Evolutionary conservation across 2,888 invertebrate species (phyloP).

Genomic region (Beris morrisii): DNA sequence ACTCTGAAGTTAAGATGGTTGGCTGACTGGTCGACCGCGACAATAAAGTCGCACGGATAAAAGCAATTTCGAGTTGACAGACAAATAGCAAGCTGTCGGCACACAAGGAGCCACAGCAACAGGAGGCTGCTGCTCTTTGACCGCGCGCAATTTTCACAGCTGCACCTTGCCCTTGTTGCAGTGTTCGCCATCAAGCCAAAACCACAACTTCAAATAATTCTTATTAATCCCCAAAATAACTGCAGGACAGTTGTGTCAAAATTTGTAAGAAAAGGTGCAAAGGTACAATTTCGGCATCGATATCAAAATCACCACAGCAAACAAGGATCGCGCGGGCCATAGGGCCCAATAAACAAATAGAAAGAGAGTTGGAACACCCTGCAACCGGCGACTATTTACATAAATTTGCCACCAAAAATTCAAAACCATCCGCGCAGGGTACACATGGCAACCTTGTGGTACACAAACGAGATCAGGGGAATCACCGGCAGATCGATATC

Average conservation of each 20-base stretch:
- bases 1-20: constrained; percentile 1
- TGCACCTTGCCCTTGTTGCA: not conserved
- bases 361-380: constrained; percentile 4
- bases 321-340: not conserved
- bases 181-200: not conserved
- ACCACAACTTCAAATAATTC: not conserved
- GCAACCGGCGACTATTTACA: constrained; percentile 21
- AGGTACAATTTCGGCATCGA: constrained; percentile 21
- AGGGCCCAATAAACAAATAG: not conserved
- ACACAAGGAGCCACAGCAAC: not conserved
- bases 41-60: constrained; percentile 11
- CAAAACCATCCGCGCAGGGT: not conserved
- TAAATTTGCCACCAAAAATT: constrained; percentile 20
- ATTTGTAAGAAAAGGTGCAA: constrained; percentile 27
- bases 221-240: constrained; percentile 21
- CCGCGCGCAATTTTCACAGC: not conserved
- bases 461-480: constrained; percentile 14
- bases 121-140: not conserved
- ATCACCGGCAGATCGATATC: constrained; percentile 21
- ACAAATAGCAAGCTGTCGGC: constrained; percentile 11
- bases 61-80: constrained; percentile 4
- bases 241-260: constrained; percentile 9
- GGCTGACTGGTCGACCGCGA: constrained; percentile 6
- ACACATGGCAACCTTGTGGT: not conserved
- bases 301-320: constrained; percentile 23